Evolutionary conservation across 2,113 vertebrate genomes (phyloP).

Genomic region (Peromyscus californicus): DNA sequence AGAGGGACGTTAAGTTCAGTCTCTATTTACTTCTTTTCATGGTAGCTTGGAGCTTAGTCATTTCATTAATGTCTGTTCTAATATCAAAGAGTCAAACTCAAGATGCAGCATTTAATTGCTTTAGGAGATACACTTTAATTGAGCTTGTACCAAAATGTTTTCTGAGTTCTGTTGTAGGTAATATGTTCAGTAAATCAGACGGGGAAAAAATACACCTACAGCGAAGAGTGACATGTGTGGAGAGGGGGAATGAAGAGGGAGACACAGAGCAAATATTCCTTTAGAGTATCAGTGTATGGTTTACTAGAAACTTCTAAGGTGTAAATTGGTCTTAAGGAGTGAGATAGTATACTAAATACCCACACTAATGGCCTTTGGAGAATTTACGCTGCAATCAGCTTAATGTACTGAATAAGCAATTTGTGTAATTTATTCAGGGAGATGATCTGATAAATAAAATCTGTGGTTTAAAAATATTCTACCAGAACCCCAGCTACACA

Average conservation of each 20-base stretch:
- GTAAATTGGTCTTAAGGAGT: constrained; percentile 41
- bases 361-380: constrained; percentile 56
- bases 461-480: constrained; percentile 26
- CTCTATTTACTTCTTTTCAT: constrained; percentile 19
- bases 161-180: neutral
- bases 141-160: neutral
- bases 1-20: neutral
- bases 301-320: constrained; percentile 10
- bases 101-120: neutral
- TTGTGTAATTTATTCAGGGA: constrained; percentile 57
- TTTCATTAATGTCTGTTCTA: constrained; percentile 28
- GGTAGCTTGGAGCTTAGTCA: neutral
- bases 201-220: neutral
- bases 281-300: neutral
- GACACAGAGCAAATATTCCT: neutral
- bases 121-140: neutral
- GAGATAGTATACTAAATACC: neutral
- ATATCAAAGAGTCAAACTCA: constrained; percentile 22
- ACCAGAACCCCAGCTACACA: neutral
- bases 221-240: fast-evolving
- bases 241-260: fast-evolving
- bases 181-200: neutral
- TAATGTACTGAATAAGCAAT: constrained; percentile 60
- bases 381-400: constrained; percentile 28
- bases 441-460: constrained; percentile 35